These are phyloP conservation scores for Ibycter americanus DNA, from an alignment of 2,797 vertebrate genomes.

Conservation along the genomic window DNA sequence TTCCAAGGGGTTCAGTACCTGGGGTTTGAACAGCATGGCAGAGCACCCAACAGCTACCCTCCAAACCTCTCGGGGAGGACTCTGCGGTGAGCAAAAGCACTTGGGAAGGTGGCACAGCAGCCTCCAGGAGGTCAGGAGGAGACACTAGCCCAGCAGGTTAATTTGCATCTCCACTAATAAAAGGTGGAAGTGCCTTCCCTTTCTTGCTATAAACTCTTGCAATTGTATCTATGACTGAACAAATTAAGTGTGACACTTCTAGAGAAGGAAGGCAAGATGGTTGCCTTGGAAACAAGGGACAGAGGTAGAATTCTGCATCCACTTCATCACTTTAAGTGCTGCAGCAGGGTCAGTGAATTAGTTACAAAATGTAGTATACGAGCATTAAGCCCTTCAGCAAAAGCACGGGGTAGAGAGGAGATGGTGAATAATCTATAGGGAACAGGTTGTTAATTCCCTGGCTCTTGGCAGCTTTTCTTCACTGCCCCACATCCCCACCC, in stretches of 20 bases:
- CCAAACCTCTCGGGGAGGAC: neutral
- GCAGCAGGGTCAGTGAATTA: slow-evolving; percentile 61
- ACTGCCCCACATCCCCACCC: neutral
- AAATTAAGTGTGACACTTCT: slow-evolving; percentile 58
- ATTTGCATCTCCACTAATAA: neutral
- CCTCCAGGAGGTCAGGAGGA: neutral
- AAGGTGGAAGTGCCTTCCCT: neutral
- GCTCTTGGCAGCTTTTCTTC: neutral
- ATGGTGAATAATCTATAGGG: neutral
- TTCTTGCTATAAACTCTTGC: neutral
- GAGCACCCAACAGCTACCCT: neutral
- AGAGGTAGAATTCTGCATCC: slow-evolving; percentile 63
- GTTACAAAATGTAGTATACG: neutral
- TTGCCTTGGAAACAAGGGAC: slow-evolving; percentile 67
- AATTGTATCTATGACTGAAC: neutral
- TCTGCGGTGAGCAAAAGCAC: neutral
- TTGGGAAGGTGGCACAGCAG: neutral
- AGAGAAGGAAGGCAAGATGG: slow-evolving; percentile 47
- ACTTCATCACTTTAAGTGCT: slow-evolving; percentile 60
- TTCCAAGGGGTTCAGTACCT: neutral
- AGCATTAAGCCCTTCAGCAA: slow-evolving; percentile 34
- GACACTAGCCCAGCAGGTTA: neutral
- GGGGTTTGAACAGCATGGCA: neutral
- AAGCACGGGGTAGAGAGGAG: neutral
- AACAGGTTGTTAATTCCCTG: neutral